Evolutionary conservation across 2,113 vertebrate species (phyloP).

Genomic region (Octodon degus): DNA sequence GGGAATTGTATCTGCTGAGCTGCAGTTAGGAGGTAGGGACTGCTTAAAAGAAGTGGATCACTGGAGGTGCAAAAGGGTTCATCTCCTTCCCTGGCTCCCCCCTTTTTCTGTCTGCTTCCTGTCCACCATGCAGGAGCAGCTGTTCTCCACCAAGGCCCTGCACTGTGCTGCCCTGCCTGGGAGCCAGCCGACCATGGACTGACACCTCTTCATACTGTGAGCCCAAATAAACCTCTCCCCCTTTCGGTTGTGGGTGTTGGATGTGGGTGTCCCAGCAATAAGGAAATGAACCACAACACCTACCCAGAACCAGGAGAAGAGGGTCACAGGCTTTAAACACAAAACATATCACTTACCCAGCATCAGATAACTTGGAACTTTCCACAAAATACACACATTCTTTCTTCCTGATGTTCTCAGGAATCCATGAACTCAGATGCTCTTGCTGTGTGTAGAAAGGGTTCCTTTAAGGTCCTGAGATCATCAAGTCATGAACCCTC

Average conservation of each 20-base stretch:
- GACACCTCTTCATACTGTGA: not conserved
- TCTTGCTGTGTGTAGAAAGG: constrained; percentile 76
- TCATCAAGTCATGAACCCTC: rapidly evolving
- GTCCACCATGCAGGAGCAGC: not conserved
- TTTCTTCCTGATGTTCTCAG: constrained; percentile 92
- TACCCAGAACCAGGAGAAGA: rapidly evolving
- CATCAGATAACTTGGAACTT: constrained; percentile 81
- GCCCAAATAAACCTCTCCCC: not conserved
- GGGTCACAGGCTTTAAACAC: no score
- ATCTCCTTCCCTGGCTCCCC: not conserved
- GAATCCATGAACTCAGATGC: constrained; percentile 89
- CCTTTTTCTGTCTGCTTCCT: not conserved
- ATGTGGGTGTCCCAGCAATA: not conserved
- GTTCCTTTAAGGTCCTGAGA: not conserved
- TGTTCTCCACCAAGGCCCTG: not conserved
- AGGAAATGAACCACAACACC: not conserved
- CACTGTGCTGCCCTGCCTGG: not conserved
- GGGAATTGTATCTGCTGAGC: not conserved
- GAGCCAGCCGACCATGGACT: not conserved
- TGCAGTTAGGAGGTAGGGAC: not conserved
- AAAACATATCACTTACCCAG: constrained; percentile 79
- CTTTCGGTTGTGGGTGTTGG: not conserved
- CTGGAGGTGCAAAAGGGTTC: not conserved
- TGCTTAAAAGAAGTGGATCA: not conserved
- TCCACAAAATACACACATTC: constrained; percentile 91